Conservation (phyloP, 2,888 invertebrate genomes). For the Iphiclides podalirius region DNA sequence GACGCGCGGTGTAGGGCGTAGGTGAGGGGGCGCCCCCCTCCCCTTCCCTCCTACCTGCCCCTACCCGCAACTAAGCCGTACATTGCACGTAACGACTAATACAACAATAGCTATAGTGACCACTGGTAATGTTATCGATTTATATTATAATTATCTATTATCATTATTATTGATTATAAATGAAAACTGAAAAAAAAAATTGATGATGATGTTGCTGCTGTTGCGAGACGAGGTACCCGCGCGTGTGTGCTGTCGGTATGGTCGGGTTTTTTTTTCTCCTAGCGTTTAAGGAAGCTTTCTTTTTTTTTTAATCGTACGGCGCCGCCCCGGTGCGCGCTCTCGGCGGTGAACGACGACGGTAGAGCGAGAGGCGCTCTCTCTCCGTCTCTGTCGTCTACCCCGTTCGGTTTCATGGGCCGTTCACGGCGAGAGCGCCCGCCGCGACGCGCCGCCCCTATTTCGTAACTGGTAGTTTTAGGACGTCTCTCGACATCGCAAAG, state of each 20-base stretch:
- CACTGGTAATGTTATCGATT: background rate
- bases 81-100: no score
- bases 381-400: no score
- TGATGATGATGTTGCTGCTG: conserved; percentile 23
- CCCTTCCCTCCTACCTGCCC: no score
- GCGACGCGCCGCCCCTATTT: conserved; percentile 25
- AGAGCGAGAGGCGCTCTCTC: no score
- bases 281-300: conserved; percentile 65
- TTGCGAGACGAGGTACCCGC: background rate
- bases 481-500: conserved; percentile 47
- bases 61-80: no score
- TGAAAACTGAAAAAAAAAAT: conserved; percentile 37
- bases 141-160: conserved; percentile 7
- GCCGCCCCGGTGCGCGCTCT: conserved; percentile 31
- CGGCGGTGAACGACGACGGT: no score
- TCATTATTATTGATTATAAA: conserved; percentile 35
- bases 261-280: conserved; percentile 55
- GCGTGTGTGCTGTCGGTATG: conserved; percentile 50
- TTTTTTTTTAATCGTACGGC: conserved; percentile 47
- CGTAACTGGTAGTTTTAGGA: conserved; percentile 31
- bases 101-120: background rate
- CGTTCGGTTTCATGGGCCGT: no score
- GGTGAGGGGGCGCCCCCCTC: no score
- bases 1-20: no score
- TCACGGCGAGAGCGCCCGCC: no score